These are phyloP conservation scores for Brachypodius melanocephalos DNA, from an alignment of 2,113 vertebrate genomes.

Conservation along the genomic window DNA sequence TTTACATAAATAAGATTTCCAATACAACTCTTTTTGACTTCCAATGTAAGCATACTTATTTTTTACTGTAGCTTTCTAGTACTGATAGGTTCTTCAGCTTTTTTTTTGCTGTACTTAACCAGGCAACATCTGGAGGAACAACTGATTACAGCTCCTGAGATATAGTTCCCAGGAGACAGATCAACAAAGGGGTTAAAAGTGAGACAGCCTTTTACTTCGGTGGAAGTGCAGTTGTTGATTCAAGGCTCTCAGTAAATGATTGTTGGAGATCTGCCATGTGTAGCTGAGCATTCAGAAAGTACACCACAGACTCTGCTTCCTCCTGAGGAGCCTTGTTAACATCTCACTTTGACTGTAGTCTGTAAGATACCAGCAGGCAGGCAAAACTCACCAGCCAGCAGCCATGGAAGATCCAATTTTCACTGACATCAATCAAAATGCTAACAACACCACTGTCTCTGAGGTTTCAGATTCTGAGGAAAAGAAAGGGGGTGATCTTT, in stretches of 20 bases:
- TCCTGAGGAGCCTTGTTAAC: not conserved
- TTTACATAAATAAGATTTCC: not conserved
- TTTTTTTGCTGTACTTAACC: not conserved
- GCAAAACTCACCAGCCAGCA: not conserved
- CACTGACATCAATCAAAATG: slow-evolving; percentile 21
- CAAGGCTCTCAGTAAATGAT: slow-evolving; percentile 76
- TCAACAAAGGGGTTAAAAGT: slow-evolving; percentile 68
- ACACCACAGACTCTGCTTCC: slow-evolving; percentile 6
- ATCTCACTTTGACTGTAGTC: not conserved
- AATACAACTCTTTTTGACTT: not conserved
- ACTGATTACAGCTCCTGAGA: not conserved
- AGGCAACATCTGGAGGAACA: not conserved
- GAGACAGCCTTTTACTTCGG: slow-evolving; percentile 12
- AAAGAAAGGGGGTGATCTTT: not conserved
- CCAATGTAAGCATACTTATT: not conserved
- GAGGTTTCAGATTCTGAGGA: not conserved
- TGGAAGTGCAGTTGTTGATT: slow-evolving; percentile 62
- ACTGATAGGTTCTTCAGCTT: not conserved
- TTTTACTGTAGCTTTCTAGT: not conserved
- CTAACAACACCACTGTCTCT: not conserved
- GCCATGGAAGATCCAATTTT: slow-evolving; percentile 68
- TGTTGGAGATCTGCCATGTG: slow-evolving; percentile 67
- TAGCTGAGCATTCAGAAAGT: slow-evolving; percentile 50
- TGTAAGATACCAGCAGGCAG: not conserved
- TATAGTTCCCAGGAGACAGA: not conserved